These are phyloP conservation scores for Lasiurus borealis DNA, from an alignment of 2,113 vertebrate genomes.

Conservation along the genomic window DNA sequence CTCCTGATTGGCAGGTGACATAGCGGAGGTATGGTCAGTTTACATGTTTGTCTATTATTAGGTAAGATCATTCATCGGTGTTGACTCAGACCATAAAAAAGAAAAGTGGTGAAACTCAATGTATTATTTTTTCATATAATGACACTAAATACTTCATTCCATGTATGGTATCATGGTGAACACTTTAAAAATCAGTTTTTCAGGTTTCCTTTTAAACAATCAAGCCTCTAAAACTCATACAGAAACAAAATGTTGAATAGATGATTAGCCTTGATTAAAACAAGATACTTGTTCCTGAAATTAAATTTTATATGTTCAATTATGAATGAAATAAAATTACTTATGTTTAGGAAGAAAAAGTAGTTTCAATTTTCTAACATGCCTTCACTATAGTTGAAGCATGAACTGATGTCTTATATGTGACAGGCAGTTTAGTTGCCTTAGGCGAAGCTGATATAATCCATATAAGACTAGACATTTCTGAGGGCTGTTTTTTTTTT, in stretches of 20 bases:
- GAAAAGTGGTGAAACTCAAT: neutral
- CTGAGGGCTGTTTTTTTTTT: constrained; percentile 68
- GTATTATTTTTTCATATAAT: neutral
- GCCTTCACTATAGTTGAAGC: constrained; percentile 53
- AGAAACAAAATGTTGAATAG: neutral
- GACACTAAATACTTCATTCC: neutral
- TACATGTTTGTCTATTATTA: no score
- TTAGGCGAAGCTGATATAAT: constrained; percentile 57
- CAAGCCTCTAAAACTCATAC: neutral
- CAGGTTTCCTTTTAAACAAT: neutral
- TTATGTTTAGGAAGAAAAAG: constrained; percentile 1
- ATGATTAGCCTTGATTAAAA: neutral
- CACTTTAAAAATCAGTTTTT: neutral
- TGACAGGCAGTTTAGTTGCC: constrained; percentile 58
- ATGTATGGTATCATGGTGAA: neutral
- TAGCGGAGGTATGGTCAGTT: no score
- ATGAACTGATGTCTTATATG: constrained; percentile 41
- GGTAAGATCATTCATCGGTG: neutral
- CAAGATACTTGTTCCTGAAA: neutral
- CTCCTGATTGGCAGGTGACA: no score
- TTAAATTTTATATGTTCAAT: constrained; percentile 49
- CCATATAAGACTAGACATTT: constrained; percentile 68
- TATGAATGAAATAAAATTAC: constrained; percentile 48
- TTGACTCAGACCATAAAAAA: neutral
- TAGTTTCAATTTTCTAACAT: neutral